Base-by-base conservation (phyloP, 2,113 vertebrate genomes). In the Ramphastos sulfuratus region DNA sequence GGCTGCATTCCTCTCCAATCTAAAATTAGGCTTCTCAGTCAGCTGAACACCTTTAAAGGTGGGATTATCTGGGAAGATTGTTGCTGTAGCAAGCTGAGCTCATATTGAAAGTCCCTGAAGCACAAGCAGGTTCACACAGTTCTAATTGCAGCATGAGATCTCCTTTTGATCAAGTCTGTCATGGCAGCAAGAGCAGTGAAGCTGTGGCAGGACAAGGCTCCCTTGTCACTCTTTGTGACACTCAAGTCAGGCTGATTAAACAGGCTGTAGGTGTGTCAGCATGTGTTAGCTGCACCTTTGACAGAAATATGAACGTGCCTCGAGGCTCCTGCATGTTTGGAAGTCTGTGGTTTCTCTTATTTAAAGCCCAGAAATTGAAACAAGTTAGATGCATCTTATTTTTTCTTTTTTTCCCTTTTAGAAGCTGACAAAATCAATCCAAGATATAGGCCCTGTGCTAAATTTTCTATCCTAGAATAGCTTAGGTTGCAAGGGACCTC, bases 281-380 rank as follows among this genome's bases (percentile, higher is more conserved):
- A 4, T 37, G 15, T 58, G 70, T 82, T 89, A 50, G 78, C 46
- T 84, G 60, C 67, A 82, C 12, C 52, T 94, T 37, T 76, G 78
- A 85, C 87, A 89, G 85, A 91, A 89, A 91, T 89, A 91, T 54
- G 59, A 82, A 73, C 27, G 46, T 91, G 56, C 82, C 85, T 94
- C 25, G 67, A 82, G 82, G 87, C 67, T 80, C 31, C 52, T 39
- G 64, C 60, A 15, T 69, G 82, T 94, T 82, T 76, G 27, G 7
- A 86, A 89, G n/a, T 64, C 39, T 46, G 82, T 27, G 31, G 14
- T 87, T 92, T 91, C 54, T 91, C 79, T 89, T 89, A 30, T 61
- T 89, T 90, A 85, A 93, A 84, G 39, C 21, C 71, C 64, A 21
- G 70, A 69, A 86, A 92, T 52, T 75, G 65, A 90, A 92, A 75